Conservation (phyloP, 1,140 invertebrate species). For the Listronotus bonariensis region DNA sequence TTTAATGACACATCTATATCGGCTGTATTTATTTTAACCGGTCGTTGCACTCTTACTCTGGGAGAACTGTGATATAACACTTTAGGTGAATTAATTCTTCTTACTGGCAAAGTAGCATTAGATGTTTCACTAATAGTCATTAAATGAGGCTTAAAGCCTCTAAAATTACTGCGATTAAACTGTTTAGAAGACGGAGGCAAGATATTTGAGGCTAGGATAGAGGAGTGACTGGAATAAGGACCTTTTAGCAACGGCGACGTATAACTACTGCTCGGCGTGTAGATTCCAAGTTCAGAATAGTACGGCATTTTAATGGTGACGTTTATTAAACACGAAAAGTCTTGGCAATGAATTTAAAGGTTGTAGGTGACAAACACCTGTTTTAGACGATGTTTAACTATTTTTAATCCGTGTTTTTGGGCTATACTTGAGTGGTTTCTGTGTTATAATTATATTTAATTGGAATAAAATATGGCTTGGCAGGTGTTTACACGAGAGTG, state of each 20-base stretch:
- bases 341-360: constrained; percentile 36
- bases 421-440: neutral
- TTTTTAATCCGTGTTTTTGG: constrained; percentile 13
- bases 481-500: constrained; percentile 13
- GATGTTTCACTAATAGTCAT: constrained; percentile 71
- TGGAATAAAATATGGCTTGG: neutral
- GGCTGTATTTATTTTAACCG: constrained; percentile 75
- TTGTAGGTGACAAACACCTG: constrained; percentile 31
- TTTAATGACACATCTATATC: constrained; percentile 80
- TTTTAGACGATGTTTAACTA: constrained; percentile 12
- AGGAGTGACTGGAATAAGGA: constrained; percentile 64
- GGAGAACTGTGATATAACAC: constrained; percentile 51
- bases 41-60: constrained; percentile 60
- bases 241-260: constrained; percentile 57
- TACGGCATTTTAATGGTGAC: constrained; percentile 58
- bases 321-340: constrained; percentile 20
- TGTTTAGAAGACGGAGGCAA: constrained; percentile 34
- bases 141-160: constrained; percentile 70
- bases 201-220: constrained; percentile 56
- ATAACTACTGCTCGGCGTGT: constrained; percentile 54
- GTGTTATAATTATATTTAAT: constrained; percentile 5
- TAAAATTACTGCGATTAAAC: constrained; percentile 24
- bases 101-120: constrained; percentile 52
- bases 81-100: constrained; percentile 58
- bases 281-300: constrained; percentile 63